These are phyloP conservation scores for Prietella phreatophila DNA, from an alignment of 2,113 vertebrate genomes.

Conservation along the genomic window DNA sequence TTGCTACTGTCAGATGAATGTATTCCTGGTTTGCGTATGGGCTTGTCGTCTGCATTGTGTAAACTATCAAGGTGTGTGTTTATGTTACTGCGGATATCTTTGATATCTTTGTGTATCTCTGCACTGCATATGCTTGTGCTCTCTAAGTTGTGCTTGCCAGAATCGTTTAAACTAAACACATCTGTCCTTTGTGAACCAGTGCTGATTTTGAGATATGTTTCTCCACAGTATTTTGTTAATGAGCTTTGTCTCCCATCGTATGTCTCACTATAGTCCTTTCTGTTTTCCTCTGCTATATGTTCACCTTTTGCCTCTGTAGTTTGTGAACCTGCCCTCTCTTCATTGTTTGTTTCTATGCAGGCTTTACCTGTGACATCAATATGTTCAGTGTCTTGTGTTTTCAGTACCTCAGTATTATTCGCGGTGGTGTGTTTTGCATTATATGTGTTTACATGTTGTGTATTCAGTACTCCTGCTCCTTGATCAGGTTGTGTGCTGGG, in stretches of 20 bases:
- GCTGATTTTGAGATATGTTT: not conserved
- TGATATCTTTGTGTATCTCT: conserved; percentile 1
- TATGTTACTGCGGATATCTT: not conserved
- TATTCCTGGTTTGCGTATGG: not conserved
- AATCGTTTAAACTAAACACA: not conserved
- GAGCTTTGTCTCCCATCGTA: not conserved
- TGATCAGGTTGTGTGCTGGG: not conserved
- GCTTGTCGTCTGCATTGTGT: not conserved
- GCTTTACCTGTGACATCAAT: not conserved
- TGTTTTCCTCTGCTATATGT: not conserved
- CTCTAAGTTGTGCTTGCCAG: not conserved
- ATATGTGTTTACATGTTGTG: not conserved
- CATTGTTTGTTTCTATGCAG: not conserved
- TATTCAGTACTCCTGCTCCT: not conserved
- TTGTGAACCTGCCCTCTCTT: not conserved
- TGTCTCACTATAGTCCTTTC: not conserved
- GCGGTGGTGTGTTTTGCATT: not conserved
- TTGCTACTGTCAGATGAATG: not conserved
- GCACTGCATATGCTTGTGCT: not conserved
- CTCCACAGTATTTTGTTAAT: not conserved
- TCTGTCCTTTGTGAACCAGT: not conserved
- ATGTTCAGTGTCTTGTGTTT: not conserved
- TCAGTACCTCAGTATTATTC: not conserved
- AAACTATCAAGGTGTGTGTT: not conserved
- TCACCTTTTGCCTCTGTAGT: not conserved